Percentiles rank a stretch among this genome's conserved stretches.
Conservation (phyloP, 2,113 vertebrate genomes). For the Echinops telfairi region DNA sequence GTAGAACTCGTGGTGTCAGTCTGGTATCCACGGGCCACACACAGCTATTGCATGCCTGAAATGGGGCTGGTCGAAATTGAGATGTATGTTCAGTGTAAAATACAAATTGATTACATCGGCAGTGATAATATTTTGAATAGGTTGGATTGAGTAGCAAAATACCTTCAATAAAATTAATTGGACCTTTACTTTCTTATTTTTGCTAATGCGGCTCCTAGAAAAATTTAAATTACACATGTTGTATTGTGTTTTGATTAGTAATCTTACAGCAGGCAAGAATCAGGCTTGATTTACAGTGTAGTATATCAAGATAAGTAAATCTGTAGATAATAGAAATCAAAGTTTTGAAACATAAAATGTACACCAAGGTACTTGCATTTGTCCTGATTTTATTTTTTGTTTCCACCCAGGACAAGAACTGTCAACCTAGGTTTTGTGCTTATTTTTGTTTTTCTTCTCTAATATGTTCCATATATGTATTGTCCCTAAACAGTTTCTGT, state of each 20-base stretch:
- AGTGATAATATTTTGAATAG: slow-evolving; percentile 21
- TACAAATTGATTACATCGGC: not conserved
- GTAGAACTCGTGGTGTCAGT: not conserved
- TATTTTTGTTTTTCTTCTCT: not conserved
- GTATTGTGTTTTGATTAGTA: not conserved
- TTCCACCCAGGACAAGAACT: too few relatives aligned
- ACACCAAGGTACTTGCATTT: not conserved
- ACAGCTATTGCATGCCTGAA: not conserved
- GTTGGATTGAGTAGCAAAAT: slow-evolving; percentile 26
- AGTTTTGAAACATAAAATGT: not conserved
- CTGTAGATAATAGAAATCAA: not conserved
- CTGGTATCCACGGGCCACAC: not conserved
- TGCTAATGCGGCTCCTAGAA: not conserved
- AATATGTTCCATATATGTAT: not conserved
- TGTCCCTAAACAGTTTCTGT: not conserved
- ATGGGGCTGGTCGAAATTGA: not conserved
- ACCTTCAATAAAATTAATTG: not conserved
- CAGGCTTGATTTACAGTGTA: too few relatives aligned
- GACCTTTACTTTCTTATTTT: slow-evolving; percentile 21
- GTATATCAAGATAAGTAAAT: not conserved
- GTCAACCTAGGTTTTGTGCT: not conserved
- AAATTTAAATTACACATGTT: not conserved
- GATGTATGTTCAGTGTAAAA: not conserved
- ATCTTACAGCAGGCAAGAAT: not conserved
- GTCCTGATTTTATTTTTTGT: too few relatives aligned